phyloP scores from a whole-genome alignment of 2,113 vertebrate genomes.

The Epinephelus fuscoguttatus region DNA sequence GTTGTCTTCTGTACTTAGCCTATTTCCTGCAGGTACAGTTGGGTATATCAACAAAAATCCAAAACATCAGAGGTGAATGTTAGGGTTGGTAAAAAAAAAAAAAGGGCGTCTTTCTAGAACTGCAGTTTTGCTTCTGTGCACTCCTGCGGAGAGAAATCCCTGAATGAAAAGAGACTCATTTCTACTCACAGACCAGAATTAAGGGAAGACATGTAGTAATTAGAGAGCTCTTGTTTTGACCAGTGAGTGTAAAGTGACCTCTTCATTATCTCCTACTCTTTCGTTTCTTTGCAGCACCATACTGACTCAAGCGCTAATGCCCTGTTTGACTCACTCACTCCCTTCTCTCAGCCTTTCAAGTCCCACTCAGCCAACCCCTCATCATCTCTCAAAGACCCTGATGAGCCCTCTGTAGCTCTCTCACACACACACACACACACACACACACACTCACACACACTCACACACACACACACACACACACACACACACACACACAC shows the following conservation, averaged over 20 bases:
- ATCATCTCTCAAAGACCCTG: conserved; percentile 21
- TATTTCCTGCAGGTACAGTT: neutral
- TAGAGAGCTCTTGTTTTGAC: conserved; percentile 29
- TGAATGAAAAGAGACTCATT: neutral
- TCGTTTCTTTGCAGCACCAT: neutral
- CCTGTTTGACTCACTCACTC: conserved; percentile 15
- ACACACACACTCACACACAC: too few species aligned
- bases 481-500: conserved; percentile 1
- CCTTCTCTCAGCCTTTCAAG: conserved; percentile 14
- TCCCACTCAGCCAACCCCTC: conserved; percentile 9
- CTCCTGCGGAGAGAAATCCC: neutral
- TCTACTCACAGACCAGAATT: neutral
- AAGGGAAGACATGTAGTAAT: neutral
- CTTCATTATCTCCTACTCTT: conserved; percentile 18
- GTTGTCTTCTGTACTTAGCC: neutral
- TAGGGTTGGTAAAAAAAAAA: neutral
- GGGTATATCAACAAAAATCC: neutral
- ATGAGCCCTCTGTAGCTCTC: conserved; percentile 19
- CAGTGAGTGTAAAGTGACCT: conserved; percentile 31
- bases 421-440: neutral
- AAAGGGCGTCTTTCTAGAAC: neutral
- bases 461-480: conserved; percentile 7
- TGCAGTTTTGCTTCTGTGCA: neutral
- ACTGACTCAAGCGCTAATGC: conserved; percentile 33
- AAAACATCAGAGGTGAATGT: conserved; percentile 1